Conservation (phyloP, 2,888 invertebrate genomes). For the Neelides folsomi region DNA sequence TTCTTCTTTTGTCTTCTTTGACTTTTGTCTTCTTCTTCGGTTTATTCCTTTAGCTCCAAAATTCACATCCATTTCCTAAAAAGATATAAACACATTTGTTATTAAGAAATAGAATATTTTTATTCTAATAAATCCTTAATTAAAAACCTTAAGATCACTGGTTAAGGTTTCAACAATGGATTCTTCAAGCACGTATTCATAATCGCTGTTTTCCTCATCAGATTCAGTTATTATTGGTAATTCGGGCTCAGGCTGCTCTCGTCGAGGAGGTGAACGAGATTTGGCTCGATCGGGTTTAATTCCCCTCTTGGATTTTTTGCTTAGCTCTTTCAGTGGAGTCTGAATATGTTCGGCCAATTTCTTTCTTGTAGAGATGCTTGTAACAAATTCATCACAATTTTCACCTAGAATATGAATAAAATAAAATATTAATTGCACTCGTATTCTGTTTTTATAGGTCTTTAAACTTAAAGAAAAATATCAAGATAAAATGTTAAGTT, state of each 20-base stretch:
- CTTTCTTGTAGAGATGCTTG: conserved; percentile 2
- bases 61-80: conserved; percentile 7
- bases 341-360: neutral
- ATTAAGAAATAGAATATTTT: too few species aligned
- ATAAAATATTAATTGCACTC: too few species aligned
- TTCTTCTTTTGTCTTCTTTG: conserved; percentile 7
- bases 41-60: conserved; percentile 8
- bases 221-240: conserved; percentile 2
- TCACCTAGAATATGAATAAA: conserved; percentile 1
- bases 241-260: conserved; percentile 14
- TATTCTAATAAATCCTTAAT: too few species aligned
- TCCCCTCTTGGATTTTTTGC: conserved; percentile 5
- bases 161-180: neutral
- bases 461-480: too few species aligned
- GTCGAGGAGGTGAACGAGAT: conserved; percentile 42
- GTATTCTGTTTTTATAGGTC: too few species aligned
- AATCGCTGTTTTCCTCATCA: conserved; percentile 8
- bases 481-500: too few species aligned
- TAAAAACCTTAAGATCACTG: neutral
- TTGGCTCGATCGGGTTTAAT: conserved; percentile 47
- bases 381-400: conserved; percentile 6
- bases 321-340: too few species aligned
- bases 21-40: conserved; percentile 6
- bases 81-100: too few species aligned
- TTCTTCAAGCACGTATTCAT: neutral